These are phyloP conservation scores for Gymnocypris eckloni DNA, from an alignment of 2,797 vertebrate genomes.

Conservation along the genomic window DNA sequence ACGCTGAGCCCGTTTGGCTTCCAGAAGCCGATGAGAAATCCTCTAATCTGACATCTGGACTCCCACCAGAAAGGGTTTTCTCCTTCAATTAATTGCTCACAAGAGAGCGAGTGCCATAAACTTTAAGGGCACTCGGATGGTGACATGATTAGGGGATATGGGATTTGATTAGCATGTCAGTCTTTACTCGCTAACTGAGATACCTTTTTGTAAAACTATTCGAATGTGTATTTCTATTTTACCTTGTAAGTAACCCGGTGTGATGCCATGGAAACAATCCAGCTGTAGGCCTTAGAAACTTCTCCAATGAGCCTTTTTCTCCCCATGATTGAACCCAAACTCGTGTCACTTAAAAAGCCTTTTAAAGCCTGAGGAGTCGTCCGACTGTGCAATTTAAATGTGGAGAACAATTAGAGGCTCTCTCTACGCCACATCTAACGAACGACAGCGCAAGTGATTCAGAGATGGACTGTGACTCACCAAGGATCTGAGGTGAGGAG, in stretches of 20 bases:
- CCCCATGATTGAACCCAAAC: constrained; percentile 48
- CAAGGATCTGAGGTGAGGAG: constrained; percentile 5
- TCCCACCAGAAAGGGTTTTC: constrained; percentile 5
- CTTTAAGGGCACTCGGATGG: neutral
- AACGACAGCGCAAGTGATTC: constrained; percentile 57
- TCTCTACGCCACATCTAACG: constrained; percentile 41
- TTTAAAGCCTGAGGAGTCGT: constrained; percentile 54
- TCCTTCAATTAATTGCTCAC: constrained; percentile 33
- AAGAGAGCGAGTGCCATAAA: neutral
- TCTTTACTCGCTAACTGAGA: constrained; percentile 49
- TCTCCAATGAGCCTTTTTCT: constrained; percentile 29
- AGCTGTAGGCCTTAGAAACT: constrained; percentile 32
- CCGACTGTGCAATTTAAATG: constrained; percentile 59
- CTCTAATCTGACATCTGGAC: constrained; percentile 43
- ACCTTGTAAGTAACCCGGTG: constrained; percentile 41
- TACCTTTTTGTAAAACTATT: constrained; percentile 20
- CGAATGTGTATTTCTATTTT: constrained; percentile 16
- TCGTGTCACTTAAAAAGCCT: constrained; percentile 54
- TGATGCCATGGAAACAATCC: constrained; percentile 59
- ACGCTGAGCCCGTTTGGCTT: constrained; percentile 10
- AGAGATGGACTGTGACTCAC: constrained; percentile 55
- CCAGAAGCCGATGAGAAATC: constrained; percentile 19
- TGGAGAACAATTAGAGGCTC: constrained; percentile 59
- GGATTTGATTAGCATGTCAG: constrained; percentile 45
- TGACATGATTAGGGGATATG: constrained; percentile 24